Conservation (phyloP, 2,113 vertebrate genomes). For the Bolborhynchus lineola region DNA sequence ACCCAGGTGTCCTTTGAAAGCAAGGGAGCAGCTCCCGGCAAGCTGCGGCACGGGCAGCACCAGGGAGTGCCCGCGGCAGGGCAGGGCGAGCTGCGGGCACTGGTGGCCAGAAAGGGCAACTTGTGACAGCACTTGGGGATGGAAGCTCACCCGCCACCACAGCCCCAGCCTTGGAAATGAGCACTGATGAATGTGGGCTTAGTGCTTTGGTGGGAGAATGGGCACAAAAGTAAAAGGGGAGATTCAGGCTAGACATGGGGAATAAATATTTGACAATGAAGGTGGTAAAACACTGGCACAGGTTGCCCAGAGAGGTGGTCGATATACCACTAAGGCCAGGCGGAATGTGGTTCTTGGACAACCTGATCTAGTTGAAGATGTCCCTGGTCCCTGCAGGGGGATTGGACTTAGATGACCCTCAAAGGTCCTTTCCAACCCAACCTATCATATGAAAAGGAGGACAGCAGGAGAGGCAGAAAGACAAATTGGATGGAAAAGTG, state of each 20-base stretch:
- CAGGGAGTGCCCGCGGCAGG: not conserved
- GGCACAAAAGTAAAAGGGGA: not conserved
- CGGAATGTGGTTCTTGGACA: not conserved
- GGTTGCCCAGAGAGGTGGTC: not conserved
- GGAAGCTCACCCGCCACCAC: not conserved
- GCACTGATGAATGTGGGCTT: accelerated
- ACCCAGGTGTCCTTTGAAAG: conserved; percentile 26
- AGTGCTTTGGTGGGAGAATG: not conserved
- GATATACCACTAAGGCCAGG: not conserved
- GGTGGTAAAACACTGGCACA: not conserved
- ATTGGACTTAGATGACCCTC: not conserved
- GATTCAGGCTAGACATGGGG: not conserved
- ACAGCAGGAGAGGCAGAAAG: accelerated
- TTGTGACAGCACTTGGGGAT: accelerated
- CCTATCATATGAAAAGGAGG: not conserved
- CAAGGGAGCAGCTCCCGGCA: not conserved
- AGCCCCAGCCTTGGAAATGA: not conserved
- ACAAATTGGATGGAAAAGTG: not conserved
- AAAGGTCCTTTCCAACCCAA: not conserved
- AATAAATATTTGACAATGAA: not conserved
- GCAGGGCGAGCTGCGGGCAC: not conserved
- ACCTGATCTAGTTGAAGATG: not conserved
- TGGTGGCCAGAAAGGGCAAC: not conserved
- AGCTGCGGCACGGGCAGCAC: not conserved
- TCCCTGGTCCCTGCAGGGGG: not conserved